phyloP scores from a whole-genome alignment of 2,113 vertebrate genomes.

The Mungos mungo region DNA sequence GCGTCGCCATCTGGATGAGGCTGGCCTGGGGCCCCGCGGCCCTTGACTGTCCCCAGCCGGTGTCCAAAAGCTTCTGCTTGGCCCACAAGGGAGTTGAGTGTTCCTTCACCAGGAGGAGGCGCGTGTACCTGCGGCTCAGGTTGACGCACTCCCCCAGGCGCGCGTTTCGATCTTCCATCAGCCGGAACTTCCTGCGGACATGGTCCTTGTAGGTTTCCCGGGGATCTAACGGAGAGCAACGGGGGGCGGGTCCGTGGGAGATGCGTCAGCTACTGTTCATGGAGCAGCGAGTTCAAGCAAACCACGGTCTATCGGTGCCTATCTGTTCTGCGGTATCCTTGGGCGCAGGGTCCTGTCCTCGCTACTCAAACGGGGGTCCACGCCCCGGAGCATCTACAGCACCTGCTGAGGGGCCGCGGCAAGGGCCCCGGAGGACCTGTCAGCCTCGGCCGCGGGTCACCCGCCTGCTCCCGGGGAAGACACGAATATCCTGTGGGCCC shows the following conservation, averaged over 20 bases:
- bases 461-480: background rate
- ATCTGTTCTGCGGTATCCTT: background rate
- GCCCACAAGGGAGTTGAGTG: background rate
- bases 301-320: fast-evolving
- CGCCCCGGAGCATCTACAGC: background rate
- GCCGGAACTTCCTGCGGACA: constrained; percentile 19
- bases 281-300: background rate
- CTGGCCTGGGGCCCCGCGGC: constrained; percentile 1
- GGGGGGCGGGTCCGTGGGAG: background rate
- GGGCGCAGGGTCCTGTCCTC: background rate
- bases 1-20: background rate
- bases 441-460: background rate
- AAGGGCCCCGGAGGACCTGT: background rate
- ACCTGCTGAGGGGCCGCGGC: background rate
- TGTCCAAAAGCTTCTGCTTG: constrained; percentile 44
- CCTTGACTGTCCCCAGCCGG: background rate
- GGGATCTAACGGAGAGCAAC: background rate
- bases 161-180: constrained; percentile 68
- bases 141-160: background rate
- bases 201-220: constrained; percentile 37
- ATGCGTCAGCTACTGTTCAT: background rate
- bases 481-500: background rate
- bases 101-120: constrained; percentile 61
- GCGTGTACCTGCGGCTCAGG: constrained; percentile 63
- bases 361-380: background rate